Conservation (phyloP, 2,888 invertebrate genomes). For the Smittia aterrima region DNA sequence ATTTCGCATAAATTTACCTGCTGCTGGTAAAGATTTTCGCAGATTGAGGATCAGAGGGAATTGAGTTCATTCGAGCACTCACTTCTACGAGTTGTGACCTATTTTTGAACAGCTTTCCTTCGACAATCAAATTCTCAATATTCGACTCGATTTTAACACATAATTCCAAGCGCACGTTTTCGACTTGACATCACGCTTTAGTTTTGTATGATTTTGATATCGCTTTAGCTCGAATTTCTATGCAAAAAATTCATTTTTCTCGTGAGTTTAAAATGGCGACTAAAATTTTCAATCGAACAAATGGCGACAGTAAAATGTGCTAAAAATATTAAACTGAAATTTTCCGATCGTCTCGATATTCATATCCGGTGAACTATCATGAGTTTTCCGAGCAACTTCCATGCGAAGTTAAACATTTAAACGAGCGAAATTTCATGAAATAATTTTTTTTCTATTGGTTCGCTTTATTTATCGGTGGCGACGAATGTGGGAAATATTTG, state of each 20-base stretch:
- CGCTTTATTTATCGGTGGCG: too few species aligned
- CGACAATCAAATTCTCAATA: neutral
- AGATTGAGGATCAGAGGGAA: neutral
- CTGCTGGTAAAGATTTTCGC: neutral
- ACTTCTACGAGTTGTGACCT: conserved; percentile 9
- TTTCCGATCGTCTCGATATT: too few species aligned
- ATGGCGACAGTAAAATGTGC: too few species aligned
- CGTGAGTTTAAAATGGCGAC: neutral
- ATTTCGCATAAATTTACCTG: conserved; percentile 1
- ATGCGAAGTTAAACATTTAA: too few species aligned
- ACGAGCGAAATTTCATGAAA: too few species aligned
- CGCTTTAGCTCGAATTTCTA: neutral
- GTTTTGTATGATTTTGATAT: neutral
- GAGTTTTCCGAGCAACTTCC: too few species aligned
- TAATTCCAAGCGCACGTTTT: neutral
- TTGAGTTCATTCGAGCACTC: neutral
- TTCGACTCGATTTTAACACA: conserved; percentile 10
- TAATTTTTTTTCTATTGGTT: too few species aligned
- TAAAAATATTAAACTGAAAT: too few species aligned
- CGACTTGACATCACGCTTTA: conserved; percentile 1
- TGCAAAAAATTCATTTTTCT: neutral
- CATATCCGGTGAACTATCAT: too few species aligned
- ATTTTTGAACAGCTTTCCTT: neutral
- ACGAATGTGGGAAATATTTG: too few species aligned
- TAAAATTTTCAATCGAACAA: too few species aligned